Evolutionary conservation across 2,888 invertebrate species (phyloP), one percentile per base, ranked within the genome.

Genomic region (Lepeophtheirus nordmannii): DNA sequence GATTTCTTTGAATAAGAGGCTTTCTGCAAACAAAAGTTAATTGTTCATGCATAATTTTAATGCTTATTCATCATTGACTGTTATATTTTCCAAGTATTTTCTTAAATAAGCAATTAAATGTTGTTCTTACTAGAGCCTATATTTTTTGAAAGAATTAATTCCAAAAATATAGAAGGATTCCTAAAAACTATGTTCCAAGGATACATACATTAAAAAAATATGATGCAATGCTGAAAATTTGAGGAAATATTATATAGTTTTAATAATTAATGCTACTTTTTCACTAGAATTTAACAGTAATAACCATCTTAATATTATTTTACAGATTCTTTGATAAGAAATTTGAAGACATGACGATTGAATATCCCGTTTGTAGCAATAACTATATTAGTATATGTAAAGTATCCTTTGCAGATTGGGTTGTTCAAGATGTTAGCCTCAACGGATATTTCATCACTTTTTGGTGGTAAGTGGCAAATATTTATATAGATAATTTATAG

Each of bases 361-460:
- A 62, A 23, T 62, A 62, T 17, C 62, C 62, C 14, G 41, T 62
- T 23, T 62, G 62, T 17, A 40, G 39, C 62, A 40, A 40, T 11
- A 20, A 62, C 20, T 62, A 39, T 17, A 41, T 62, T 17, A 41
- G 39, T 40, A 62, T 62, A 39, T 62, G 62, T 40, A 62, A 62
- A 41, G 62, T 62, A n/a, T 62, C 62, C 1, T 62, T 62, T 41
- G 62, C 62, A 17, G 62, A 62, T 62, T 62, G 62, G 62, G 62
- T 62, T 23, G 62, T 62, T n/a, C 20, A 62, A 9, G 62, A 62
- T 17, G 62, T 62, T 9, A 39, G 38, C 20, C 30, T 62, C 38
- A 41, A 62, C 23, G 39, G 39, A 20, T 62, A 62, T 20, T 62
- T 62, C 39, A 41, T 62, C 39, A 62, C 62, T 40, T 62, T 62